Percentiles rank a stretch among this genome's conserved stretches.
Conservation (phyloP, 2,888 invertebrate genomes). For the Catocala nupta region DNA sequence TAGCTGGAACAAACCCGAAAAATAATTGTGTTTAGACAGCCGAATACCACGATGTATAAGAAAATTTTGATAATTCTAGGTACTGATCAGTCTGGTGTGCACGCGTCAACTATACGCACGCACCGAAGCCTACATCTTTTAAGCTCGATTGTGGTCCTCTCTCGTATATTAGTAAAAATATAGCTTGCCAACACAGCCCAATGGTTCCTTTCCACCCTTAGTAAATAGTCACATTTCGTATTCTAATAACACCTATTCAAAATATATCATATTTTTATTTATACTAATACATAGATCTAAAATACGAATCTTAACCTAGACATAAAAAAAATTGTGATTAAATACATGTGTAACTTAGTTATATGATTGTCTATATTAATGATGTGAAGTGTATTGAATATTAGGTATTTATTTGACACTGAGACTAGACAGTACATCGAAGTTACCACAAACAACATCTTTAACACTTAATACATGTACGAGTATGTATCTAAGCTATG, state of each 20-base stretch:
- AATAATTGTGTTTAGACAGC: background rate
- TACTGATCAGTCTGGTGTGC: conserved; percentile 16
- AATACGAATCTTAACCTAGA: too few relatives aligned
- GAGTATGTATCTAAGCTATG: too few relatives aligned
- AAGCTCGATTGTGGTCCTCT: conserved; percentile 25
- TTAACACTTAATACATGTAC: too few relatives aligned
- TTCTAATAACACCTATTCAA: too few relatives aligned
- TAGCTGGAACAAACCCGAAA: background rate
- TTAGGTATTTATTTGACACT: background rate
- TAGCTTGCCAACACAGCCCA: conserved; percentile 16
- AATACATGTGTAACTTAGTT: too few relatives aligned
- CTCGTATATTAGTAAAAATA: conserved; percentile 1
- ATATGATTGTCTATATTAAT: too few relatives aligned
- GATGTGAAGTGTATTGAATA: too few relatives aligned
- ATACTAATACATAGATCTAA: too few relatives aligned
- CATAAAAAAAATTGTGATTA: too few relatives aligned
- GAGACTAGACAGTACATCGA: conserved; percentile 3
- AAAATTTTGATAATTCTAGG: background rate
- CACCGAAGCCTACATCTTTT: conserved; percentile 16
- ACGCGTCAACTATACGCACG: conserved; percentile 1
- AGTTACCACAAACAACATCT: background rate
- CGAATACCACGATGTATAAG: background rate
- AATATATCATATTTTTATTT: too few relatives aligned
- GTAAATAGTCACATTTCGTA: background rate
- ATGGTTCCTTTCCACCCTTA: background rate